A percentile compares a stretch with the other conserved stretches of the same genome.
Evolutionary conservation across 2,797 vertebrate genomes (phyloP).

Genomic region (Danio jaintianensis): DNA sequence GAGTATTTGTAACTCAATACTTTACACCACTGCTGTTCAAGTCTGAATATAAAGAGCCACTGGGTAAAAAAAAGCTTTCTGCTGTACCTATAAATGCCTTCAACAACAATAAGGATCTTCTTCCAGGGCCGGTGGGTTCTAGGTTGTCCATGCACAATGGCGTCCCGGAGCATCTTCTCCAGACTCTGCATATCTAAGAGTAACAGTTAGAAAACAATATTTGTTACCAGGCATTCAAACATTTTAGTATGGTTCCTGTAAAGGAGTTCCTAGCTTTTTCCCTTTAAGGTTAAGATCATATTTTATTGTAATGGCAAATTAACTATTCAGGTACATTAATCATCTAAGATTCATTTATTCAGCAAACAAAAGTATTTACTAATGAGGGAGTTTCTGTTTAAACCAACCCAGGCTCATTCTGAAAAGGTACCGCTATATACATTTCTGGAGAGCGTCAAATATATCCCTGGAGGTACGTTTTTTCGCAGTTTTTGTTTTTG

Average conservation of each 20-base stretch:
- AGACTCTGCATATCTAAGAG: conserved; percentile 68
- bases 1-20: too few species aligned
- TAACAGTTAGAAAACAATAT: not conserved
- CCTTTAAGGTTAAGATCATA: too few species aligned
- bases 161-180: conserved; percentile 80
- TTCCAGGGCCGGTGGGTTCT: conserved; percentile 82
- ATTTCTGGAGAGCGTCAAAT: too few species aligned
- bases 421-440: too few species aligned
- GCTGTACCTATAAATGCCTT: conserved; percentile 84
- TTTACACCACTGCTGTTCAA: too few species aligned
- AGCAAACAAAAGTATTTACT: not conserved
- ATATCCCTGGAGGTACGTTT: too few species aligned
- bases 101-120: conserved; percentile 88
- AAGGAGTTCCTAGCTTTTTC: not conserved
- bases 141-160: conserved; percentile 70
- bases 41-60: too few species aligned
- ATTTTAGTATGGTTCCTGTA: too few species aligned
- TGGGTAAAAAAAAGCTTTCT: not conserved
- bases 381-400: not conserved
- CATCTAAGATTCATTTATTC: not conserved
- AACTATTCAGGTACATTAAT: not conserved
- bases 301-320: not conserved
- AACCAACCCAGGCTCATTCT: too few species aligned
- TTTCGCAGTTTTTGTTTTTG: too few species aligned
- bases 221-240: not conserved